A percentile compares a stretch with the other conserved stretches of the same genome.
phyloP scores from a whole-genome alignment of 1,140 invertebrate species.

The Zaprionus tsacasi region DNA sequence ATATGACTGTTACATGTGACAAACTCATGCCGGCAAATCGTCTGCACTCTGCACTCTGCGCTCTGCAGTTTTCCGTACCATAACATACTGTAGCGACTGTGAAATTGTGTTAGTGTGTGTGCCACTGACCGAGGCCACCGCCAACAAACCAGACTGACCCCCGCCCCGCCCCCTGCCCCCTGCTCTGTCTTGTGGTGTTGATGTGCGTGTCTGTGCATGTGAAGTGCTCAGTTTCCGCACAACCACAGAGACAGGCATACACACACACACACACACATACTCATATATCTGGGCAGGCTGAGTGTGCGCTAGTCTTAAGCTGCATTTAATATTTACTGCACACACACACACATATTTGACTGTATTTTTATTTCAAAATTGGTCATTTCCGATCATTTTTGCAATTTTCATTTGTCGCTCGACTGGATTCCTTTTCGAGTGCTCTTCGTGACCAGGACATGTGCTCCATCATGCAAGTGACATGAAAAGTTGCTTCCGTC shows the following conservation, averaged over 20 bases:
- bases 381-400: slow-evolving; percentile 79
- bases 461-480: slow-evolving; percentile 70
- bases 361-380: slow-evolving; percentile 77
- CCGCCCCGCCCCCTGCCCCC: too few species aligned
- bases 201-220: slow-evolving; percentile 57
- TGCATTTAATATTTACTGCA: slow-evolving; percentile 36
- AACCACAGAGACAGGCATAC: slow-evolving; percentile 16
- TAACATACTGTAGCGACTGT: too few species aligned
- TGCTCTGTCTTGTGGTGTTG: slow-evolving; percentile 20
- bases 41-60: slow-evolving; percentile 12
- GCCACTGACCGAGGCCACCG: slow-evolving; percentile 9
- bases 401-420: slow-evolving; percentile 77
- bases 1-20: slow-evolving; percentile 62
- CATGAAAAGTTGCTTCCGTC: slow-evolving; percentile 70
- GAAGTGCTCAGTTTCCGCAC: slow-evolving; percentile 58
- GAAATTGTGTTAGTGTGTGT: not conserved
- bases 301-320: slow-evolving; percentile 13
- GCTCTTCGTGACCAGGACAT: slow-evolving; percentile 40
- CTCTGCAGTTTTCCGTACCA: slow-evolving; percentile 52
- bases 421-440: slow-evolving; percentile 37
- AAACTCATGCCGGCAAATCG: slow-evolving; percentile 30
- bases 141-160: slow-evolving; percentile 24
- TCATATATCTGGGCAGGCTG: not conserved
- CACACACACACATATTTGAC: slow-evolving; percentile 26
- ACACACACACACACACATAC: not conserved